Evolutionary conservation across 2,797 vertebrate species (phyloP), one percentile per base, ranked within the genome.

Genomic region (Propithecus perrieri): DNA sequence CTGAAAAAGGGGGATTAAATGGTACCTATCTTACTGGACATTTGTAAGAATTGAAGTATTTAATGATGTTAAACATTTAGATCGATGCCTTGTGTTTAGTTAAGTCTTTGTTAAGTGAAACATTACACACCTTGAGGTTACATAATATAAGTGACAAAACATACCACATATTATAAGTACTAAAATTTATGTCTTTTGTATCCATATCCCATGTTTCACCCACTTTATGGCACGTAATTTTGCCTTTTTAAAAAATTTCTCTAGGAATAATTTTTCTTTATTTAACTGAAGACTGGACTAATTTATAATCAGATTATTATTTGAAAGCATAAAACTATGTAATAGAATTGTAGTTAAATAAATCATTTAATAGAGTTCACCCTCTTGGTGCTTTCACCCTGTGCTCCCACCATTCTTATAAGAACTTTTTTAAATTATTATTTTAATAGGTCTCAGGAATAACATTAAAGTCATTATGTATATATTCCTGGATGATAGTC

Each of bases 401-500:
- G 11, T 63, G 43, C 5, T 87, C 26, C 28, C 30, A 48, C 38
- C 48, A 28, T 43, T 86, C 78, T 38, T 95, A 12, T 43, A 41
- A 28, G 59, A 14, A 11, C 55, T 84, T 80, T 88, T 24, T 65
- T 4, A 4, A 65, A 65, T 65, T 61, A 38, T 90, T 75, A 41
- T 74, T 78, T 67, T 75, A 92, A 63, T 84, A 46, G 53, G 17
- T 93, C 81, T 85, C 75, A 75, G 67, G 86, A 93, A 97, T 75
- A 89, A 78, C 30, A 28, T 85, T 96, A 97, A 95, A 89, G 61
- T 89, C 89, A 91, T 74, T 81, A 95, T 61, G 59, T 96, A 93
- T 96, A 83, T 96, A 87, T 96, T 96, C 65, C 75, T 96, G 50
- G 65, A 75, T 96, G 33, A 38, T 90, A 95, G 92, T 97, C 89